Evolutionary conservation across 2,888 invertebrate genomes (phyloP), one percentile per base, ranked within the genome.

Genomic region (Gibbula magus): DNA sequence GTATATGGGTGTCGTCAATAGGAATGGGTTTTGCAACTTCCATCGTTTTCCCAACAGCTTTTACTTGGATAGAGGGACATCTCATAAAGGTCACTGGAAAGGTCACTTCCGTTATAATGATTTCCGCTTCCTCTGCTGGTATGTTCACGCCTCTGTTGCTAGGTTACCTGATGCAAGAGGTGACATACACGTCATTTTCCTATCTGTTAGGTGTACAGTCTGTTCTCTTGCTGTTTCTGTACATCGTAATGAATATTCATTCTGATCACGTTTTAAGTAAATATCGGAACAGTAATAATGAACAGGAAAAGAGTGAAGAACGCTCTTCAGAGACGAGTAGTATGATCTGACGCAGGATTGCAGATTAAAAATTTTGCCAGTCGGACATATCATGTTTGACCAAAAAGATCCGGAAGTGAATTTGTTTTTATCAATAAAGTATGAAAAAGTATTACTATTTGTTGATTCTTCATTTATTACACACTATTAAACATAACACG

Each of bases 51-150:
- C 74, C 74, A 52, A 51, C 74, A 29, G 51, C 74, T 18, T 74
- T 74, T 18, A 51, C 51, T 3, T 74, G 74, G 74, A 51, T 51
- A 4, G 51, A 74, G 22, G 74, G 51, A 22, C 45, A 74, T 16
- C 22, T 74, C 18, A 61, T 61, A 25, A 39, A 20, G 51, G 74
- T 74, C 74, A 74, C 74, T 51, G 74, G 74, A 52, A 74, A n/a
- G 51, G 52, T 74, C 20, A 51, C 74, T 45, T 39, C 74, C 51
- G 52, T 25, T 3, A 74, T 74, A 13, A 25, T 45, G 20, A 51
- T 39, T 51, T 74, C 20, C 16, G 16, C 74, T 10, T n/a, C 74
- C 25, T 39, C 74, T 10, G 74, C 45, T 25, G 51, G 45, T 13
- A 74, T 52, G 20, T 7, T 25, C 10, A 74, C 39, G 18, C 74